Base-by-base conservation (phyloP, 2,797 vertebrate genomes). In the Enteromius radiatus region DNA sequence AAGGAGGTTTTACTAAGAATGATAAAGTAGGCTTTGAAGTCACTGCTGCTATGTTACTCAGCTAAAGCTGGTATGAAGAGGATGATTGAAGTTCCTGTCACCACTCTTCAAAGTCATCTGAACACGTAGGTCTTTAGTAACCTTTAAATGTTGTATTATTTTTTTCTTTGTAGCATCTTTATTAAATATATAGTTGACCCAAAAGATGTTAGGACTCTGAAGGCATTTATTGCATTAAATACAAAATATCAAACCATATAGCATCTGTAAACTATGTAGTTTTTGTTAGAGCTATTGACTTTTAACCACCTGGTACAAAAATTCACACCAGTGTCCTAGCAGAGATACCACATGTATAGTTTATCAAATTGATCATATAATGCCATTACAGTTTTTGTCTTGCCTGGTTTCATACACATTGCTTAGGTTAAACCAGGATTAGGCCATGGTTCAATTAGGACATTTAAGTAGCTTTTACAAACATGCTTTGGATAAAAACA, bases 21-120 rank as follows among this genome's bases (percentile, higher is more conserved):
- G 23, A 77, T 45, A 63, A 21, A 41, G 26, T 61, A 77, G 75
- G 63, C 59, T 77, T 31, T 77, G 17, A 64, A 77, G 59, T 64
- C 56, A 31, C 56, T 43, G 59, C 38, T 61, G 38, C 38, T 64
- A 1, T 56, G 26, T 45, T 64, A 15, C 21, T 64, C 38, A 41
- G 64, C 38, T 54, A 45, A 65, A 36, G 28, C 21, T 77, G 41
- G 19, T 10, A 47, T 36, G 23, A 79, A 69, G 47, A 69, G n/a
- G 15, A 54, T 41, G 33, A 56, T 17, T 79, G 64, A 28, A 68
- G 9, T 23, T 69, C n/a, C 33, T 78, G 36, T 43, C 75, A 77
- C 59, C 33, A 64, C 41, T 77, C 64, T 28, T 10, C 56, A 67
- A 52, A 64, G 61, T 45, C 11, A 64, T 64, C 28, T 19, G 12